These are phyloP conservation scores for Arenicola marina DNA, from an alignment of 2,888 invertebrate genomes.

Conservation along the genomic window DNA sequence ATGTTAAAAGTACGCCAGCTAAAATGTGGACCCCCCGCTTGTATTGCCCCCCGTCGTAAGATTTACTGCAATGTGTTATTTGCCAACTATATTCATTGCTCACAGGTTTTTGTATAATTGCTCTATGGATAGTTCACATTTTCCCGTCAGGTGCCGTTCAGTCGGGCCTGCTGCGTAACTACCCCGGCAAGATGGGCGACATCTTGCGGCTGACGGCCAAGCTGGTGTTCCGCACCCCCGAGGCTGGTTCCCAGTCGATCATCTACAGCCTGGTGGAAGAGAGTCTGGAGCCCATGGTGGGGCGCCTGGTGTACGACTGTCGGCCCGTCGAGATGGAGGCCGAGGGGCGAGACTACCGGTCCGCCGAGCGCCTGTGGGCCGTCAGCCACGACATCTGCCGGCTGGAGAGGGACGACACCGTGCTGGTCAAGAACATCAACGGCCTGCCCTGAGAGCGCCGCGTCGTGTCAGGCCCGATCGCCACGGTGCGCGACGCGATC, in stretches of 20 bases:
- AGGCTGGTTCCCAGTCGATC: slow-evolving; percentile 50
- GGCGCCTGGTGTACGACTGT: slow-evolving; percentile 2
- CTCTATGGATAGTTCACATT: not conserved
- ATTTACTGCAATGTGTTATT: not conserved
- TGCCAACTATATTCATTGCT: not conserved
- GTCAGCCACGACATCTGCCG: not conserved
- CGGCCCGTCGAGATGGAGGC: not conserved
- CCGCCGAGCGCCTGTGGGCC: slow-evolving; percentile 1
- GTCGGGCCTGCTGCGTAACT: slow-evolving; percentile 46
- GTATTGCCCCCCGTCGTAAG: too few relatives aligned
- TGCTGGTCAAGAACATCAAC: too few relatives aligned
- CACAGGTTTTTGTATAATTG: not conserved
- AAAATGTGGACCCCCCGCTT: too few relatives aligned
- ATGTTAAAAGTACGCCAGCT: too few relatives aligned
- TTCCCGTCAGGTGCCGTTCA: slow-evolving; percentile 45
- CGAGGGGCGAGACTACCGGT: not conserved
- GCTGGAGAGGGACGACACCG: too few relatives aligned
- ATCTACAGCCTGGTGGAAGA: slow-evolving; percentile 49
- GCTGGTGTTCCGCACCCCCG: slow-evolving; percentile 50
- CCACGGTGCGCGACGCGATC: too few relatives aligned
- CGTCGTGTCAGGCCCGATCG: too few relatives aligned
- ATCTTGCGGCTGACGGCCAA: slow-evolving; percentile 40
- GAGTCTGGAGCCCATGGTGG: slow-evolving; percentile 36
- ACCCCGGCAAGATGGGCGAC: slow-evolving; percentile 46
- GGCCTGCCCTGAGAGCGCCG: too few relatives aligned